A percentile compares a stretch with the other conserved stretches of the same genome.
Conservation (phyloP, 1,140 invertebrate genomes). For the Drosophila repleta region DNA sequence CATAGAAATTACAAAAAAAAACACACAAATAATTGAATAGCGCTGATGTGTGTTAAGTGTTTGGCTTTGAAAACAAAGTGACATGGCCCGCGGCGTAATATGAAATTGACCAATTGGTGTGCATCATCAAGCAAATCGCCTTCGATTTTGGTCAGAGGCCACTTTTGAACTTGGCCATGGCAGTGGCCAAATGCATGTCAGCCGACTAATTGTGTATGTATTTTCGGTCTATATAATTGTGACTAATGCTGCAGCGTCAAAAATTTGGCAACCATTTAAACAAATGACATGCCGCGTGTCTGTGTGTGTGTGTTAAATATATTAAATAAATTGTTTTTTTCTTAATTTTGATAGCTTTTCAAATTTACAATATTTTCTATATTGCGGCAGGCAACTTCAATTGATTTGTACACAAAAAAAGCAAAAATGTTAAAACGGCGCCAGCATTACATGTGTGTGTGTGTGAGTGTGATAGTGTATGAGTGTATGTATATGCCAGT, state of each 20-base stretch:
- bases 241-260: constrained; percentile 14
- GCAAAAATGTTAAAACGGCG: constrained; percentile 5
- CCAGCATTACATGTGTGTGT: neutral
- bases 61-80: neutral
- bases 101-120: constrained; percentile 21
- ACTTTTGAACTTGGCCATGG: constrained; percentile 71
- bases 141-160: constrained; percentile 40
- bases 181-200: constrained; percentile 39
- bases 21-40: constrained; percentile 40
- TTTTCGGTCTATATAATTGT: constrained; percentile 12
- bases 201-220: constrained; percentile 24
- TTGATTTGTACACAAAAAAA: constrained; percentile 74
- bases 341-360: neutral
- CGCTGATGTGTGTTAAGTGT: constrained; percentile 25
- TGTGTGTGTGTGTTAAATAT: neutral
- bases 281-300: constrained; percentile 4
- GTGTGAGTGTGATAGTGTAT: constrained; percentile 15
- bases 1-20: constrained; percentile 40
- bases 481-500: too few relatives aligned
- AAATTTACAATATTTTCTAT: constrained; percentile 31
- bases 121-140: constrained; percentile 20
- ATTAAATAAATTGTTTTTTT: neutral
- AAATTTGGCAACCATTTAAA: constrained; percentile 40
- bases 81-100: constrained; percentile 11
- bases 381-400: constrained; percentile 57